Evolutionary conservation across 1,140 invertebrate genomes (phyloP).

Genomic region (Scaptomyza hsui): DNA sequence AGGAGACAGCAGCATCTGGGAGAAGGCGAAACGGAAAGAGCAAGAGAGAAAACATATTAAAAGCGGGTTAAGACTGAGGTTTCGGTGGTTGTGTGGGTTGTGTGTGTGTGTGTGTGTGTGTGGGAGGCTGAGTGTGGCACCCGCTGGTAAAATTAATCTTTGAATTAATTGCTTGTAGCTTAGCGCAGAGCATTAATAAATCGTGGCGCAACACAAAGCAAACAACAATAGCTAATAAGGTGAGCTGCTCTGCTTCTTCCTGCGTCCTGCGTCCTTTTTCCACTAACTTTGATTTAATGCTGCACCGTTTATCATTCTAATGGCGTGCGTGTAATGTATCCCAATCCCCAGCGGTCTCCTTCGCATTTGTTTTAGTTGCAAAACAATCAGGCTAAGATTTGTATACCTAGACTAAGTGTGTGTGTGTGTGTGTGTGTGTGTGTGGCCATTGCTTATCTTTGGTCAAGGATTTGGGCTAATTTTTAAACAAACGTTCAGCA

Average conservation of each 20-base stretch:
- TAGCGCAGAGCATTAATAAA: conserved; percentile 81
- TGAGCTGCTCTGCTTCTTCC: conserved; percentile 22
- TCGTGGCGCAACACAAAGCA: conserved; percentile 43
- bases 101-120: not conserved
- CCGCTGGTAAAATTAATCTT: conserved; percentile 81
- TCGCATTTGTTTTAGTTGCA: conserved; percentile 71
- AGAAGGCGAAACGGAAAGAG: not conserved
- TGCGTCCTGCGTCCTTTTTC: conserved; percentile 33
- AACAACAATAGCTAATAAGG: conserved; percentile 65
- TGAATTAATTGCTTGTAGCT: conserved; percentile 81
- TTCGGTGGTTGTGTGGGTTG: not conserved
- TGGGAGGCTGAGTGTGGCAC: conserved; percentile 39
- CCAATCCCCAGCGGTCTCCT: conserved; percentile 48
- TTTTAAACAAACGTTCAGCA: conserved; percentile 61
- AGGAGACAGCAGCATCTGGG: conserved; percentile 47
- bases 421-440: conserved; percentile 26
- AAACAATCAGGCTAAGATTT: conserved; percentile 74
- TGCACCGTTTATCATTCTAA: conserved; percentile 77
- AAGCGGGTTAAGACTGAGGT: conserved; percentile 42
- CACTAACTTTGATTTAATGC: conserved; percentile 83
- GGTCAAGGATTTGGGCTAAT: conserved; percentile 49
- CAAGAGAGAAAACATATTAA: conserved; percentile 50
- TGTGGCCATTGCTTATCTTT: conserved; percentile 44
- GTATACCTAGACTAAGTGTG: conserved; percentile 36
- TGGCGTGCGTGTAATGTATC: conserved; percentile 73